Evolutionary conservation across 2,113 vertebrate species (phyloP), one percentile per base, ranked within the genome.

Genomic region (Zeus faber): DNA sequence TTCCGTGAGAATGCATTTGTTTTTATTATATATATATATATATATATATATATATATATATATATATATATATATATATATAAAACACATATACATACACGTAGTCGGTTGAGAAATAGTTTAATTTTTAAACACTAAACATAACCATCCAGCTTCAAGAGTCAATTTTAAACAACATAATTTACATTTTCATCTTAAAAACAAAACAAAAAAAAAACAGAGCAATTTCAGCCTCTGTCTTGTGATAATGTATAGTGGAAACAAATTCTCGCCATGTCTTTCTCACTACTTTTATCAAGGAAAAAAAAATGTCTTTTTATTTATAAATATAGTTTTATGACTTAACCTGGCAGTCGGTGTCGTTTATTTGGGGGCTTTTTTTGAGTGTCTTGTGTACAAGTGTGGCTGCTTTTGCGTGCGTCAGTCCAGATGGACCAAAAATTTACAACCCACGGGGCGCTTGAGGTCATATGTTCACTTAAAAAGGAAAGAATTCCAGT

Each of bases 241-340:
- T 82, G 72, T 83, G 77, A 83, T 81, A 67, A 81, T 87, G 84
- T 85, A 76, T 83, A 83, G 75, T 89, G 85, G 71, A 65, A 71
- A 72, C 64, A 58, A 33, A 67, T 73, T 87, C 80, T 76, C 80
- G 74, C 67, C 73, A 80, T 73, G 71, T 77, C 75, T 87, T 85
- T 87, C 81, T 82, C 80, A 80, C 78, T 76, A 77, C 83, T 83
- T 85, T 81, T 84, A 77, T 79, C 68, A 76, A 84, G 75, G 48
- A 81, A 81, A 81, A n/a, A n/a, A 81, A 53, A 79, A 84, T 71
- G 49, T 79, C 78, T 88, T 93, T 94, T 93, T 91, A 94, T 95
- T 95, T 95, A 94, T 95, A 92, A 93, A 93, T 90, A 93, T 92
- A 94, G 91, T 93, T 95, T 93, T 93, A 94, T 92, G 86, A 90